Percentiles rank a stretch among this genome's conserved stretches.
phyloP scores from a whole-genome alignment of 2,888 invertebrate genomes.

The Tetropium fuscum region DNA sequence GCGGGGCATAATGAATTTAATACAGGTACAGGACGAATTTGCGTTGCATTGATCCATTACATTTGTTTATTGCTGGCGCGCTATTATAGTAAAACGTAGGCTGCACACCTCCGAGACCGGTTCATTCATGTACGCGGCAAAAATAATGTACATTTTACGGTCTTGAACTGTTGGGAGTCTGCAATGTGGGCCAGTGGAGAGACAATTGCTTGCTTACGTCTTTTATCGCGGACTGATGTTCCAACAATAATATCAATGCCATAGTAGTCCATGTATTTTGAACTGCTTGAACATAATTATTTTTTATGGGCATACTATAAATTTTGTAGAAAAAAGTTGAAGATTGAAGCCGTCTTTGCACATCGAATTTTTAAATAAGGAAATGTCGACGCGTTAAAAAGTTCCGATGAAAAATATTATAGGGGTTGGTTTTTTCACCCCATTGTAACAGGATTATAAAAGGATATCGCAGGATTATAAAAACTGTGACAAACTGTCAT shows the following conservation, averaged over 20 bases:
- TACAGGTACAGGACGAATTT: background rate
- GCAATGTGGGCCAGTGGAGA: background rate
- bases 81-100: conserved; percentile 11
- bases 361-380: no score
- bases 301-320: background rate
- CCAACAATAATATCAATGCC: no score
- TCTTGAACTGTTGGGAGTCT: background rate
- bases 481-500: no score
- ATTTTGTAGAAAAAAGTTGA: no score
- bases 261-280: background rate
- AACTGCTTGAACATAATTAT: background rate
- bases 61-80: background rate
- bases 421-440: no score
- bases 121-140: conserved; percentile 9
- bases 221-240: background rate
- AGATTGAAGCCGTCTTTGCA: no score
- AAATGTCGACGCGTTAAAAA: no score
- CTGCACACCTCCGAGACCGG: conserved; percentile 1
- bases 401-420: no score
- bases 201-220: background rate
- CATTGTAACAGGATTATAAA: no score
- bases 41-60: background rate
- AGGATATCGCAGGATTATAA: no score
- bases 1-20: background rate
- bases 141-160: conserved; percentile 8